Base-by-base conservation (phyloP, 1,140 invertebrate genomes). In the Zeugodacus cucurbitae region DNA sequence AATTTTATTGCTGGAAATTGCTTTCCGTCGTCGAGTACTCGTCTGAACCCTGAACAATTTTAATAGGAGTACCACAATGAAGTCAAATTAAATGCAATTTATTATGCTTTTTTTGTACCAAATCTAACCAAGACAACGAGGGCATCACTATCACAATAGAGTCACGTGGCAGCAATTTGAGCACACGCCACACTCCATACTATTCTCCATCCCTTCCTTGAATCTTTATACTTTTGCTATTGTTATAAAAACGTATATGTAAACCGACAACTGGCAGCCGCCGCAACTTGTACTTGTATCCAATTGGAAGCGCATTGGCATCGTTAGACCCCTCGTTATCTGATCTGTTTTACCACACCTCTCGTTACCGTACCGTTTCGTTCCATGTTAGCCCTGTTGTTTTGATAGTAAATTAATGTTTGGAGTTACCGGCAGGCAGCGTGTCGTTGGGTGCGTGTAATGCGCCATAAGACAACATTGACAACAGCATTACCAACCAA, bases 21-120 rank as follows among this genome's bases (percentile, higher is more conserved):
- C 4, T 26, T 62, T 1, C 20, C 70, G n/a, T 14, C 26, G 34
- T 34, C 26, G n/a, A 34, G 8, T 14, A 14, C 20, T 22, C n/a
- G 32, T 14, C n/a, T 64, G 57, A 26, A 64, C 41, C 58, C 57
- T 87, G 22, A 44, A 22, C n/a, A 82, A n/a, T 62, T 82, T 82
- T 82, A 48, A 44, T n/a, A 48, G 6, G 74, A 54, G 74, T 82
- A 82, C 14, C 86, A 89, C 74, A 90, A 91, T 89, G 87, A 91
- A 90, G 91, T 89, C 91, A 90, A 90, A 91, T 92, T 91, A 92
- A 92, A 92, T 92, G 90, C 90, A 92, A 92, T 92, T 92, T 92
- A 92, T 92, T 92, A 92, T 91, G 89, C 91, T 91, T 92, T 92
- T 91, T 92, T 92, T 91, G 92, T 91, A 92, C 54, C 32, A 54